Evolutionary conservation across 2,797 vertebrate genomes (phyloP).

Genomic region (Coracias cyanogaster): DNA sequence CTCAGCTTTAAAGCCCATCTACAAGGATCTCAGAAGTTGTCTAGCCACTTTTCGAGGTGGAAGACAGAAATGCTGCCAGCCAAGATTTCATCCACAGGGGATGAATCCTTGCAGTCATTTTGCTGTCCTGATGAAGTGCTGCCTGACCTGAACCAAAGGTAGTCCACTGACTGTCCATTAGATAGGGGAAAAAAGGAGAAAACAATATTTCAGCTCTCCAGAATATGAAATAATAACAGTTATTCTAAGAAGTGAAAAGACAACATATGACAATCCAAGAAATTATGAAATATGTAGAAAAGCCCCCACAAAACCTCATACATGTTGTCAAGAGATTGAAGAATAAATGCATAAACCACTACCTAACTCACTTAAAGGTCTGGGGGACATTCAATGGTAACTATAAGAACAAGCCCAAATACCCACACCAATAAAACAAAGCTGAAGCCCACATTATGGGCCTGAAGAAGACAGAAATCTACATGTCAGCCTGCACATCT

Average conservation of each 20-base stretch:
- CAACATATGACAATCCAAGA: not conserved
- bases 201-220: not conserved
- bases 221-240: not conserved
- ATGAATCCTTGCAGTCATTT: not conserved
- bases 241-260: not conserved
- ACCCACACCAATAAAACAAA: not conserved
- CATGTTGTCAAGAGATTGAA: not conserved
- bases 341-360: not conserved
- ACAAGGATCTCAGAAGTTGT: not conserved
- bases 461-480: not conserved
- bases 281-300: not conserved
- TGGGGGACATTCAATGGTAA: not conserved
- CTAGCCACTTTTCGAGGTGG: slow-evolving; percentile 19
- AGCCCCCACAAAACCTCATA: not conserved
- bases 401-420: not conserved
- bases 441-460: not conserved
- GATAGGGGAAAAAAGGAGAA: not conserved
- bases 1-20: slow-evolving; percentile 28
- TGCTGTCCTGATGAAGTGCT: not conserved
- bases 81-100: not conserved
- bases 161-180: not conserved
- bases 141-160: slow-evolving; percentile 14
- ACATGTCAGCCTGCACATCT: not conserved
- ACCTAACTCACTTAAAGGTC: not conserved
- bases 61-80: not conserved